Conservation (phyloP, 2,113 vertebrate species). For the Calidris pygmaea region DNA sequence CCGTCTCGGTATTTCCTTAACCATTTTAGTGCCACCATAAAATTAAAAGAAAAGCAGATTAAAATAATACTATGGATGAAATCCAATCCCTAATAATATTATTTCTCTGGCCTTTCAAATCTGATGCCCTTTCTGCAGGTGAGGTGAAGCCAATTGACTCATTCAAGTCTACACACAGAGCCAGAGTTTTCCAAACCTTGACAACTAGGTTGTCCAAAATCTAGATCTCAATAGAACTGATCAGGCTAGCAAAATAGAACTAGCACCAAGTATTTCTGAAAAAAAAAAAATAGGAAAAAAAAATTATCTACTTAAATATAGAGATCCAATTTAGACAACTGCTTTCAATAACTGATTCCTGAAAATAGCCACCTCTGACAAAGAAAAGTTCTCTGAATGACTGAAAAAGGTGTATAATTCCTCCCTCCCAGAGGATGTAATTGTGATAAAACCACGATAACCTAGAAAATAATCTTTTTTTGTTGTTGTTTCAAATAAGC, state of each 20-base stretch:
- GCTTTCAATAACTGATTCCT: not conserved
- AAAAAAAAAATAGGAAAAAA: not conserved
- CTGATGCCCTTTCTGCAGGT: not conserved
- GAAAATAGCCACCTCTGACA: not conserved
- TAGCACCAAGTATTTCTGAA: not conserved
- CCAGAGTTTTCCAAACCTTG: not conserved
- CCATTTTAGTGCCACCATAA: not conserved
- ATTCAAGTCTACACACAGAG: not conserved
- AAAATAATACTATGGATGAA: not conserved
- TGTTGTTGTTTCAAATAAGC: not conserved
- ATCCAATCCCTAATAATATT: not conserved
- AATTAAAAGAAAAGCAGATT: not conserved
- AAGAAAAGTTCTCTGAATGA: not conserved
- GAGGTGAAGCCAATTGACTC: not conserved
- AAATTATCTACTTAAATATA: not conserved
- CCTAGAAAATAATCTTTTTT: not conserved
- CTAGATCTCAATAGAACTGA: not conserved
- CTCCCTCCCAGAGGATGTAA: not conserved
- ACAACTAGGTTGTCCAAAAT: not conserved
- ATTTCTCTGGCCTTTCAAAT: slow-evolving; percentile 9
- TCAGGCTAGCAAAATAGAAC: not conserved
- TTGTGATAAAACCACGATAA: not conserved
- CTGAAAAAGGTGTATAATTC: not conserved
- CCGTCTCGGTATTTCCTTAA: not conserved
- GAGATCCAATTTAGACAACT: not conserved